These are phyloP conservation scores for Drosophila arizonae DNA, from an alignment of 1,140 invertebrate genomes.

Conservation along the genomic window DNA sequence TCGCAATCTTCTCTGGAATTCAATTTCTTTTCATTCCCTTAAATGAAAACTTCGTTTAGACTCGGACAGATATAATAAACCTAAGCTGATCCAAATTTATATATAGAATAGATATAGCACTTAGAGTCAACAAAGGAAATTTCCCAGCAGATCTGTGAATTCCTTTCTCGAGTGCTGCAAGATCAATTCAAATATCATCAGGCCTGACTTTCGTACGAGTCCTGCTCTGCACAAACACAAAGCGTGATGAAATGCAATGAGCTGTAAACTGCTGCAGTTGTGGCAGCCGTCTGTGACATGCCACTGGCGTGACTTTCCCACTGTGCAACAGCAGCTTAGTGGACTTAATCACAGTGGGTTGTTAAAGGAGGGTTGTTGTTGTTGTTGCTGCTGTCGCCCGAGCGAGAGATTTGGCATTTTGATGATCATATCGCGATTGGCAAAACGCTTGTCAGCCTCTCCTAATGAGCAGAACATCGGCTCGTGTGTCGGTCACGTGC, in stretches of 20 bases:
- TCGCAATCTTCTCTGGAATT: too few species aligned
- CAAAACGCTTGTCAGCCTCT: conserved; percentile 64
- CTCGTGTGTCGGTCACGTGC: conserved; percentile 73
- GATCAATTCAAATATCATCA: neutral
- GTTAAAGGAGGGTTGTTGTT: conserved; percentile 23
- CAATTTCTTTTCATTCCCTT: too few species aligned
- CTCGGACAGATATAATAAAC: too few species aligned
- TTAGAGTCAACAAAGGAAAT: too few species aligned
- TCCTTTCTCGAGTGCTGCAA: neutral
- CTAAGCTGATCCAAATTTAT: too few species aligned
- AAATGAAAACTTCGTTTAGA: too few species aligned
- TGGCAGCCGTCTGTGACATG: conserved; percentile 25
- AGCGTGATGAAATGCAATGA: conserved; percentile 54
- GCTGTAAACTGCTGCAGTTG: conserved; percentile 43
- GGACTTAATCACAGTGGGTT: conserved; percentile 30
- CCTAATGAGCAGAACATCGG: conserved; percentile 72
- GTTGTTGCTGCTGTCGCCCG: neutral
- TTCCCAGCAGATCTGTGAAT: too few species aligned
- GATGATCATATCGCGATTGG: conserved; percentile 60
- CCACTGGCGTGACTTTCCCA: conserved; percentile 54
- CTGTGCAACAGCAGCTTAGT: conserved; percentile 56
- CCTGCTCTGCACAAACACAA: neutral
- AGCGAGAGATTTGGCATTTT: conserved; percentile 35
- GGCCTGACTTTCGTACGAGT: neutral
- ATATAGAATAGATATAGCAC: too few species aligned